phyloP scores from a whole-genome alignment of 1,140 invertebrate genomes.

The Coelopa frigida region DNA sequence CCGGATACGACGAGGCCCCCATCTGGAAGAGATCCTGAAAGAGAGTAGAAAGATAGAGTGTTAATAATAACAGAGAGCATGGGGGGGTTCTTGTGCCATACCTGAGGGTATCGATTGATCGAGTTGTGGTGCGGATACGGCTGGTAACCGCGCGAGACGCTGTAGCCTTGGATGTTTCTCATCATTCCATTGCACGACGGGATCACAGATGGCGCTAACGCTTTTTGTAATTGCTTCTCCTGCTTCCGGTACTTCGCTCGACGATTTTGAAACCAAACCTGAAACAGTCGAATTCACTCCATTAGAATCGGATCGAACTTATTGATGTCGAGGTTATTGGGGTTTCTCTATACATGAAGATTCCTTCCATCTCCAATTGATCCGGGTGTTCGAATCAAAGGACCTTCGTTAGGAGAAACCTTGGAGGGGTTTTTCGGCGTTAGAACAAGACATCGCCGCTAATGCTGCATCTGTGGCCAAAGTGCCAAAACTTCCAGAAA shows the following conservation, averaged over 20 bases:
- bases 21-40: slow-evolving; percentile 61
- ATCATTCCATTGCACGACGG: slow-evolving; percentile 92
- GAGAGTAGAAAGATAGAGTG: slow-evolving; percentile 5
- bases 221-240: slow-evolving; percentile 96
- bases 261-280: slow-evolving; percentile 86
- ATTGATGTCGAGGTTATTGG: too few relatives aligned
- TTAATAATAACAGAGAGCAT: background rate
- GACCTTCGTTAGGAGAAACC: too few relatives aligned
- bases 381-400: too few relatives aligned
- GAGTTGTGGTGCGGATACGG: slow-evolving; percentile 87
- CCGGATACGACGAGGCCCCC: slow-evolving; percentile 81
- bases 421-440: too few relatives aligned
- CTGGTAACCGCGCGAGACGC: slow-evolving; percentile 74
- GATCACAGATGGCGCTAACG: slow-evolving; percentile 79
- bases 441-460: too few relatives aligned
- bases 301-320: too few relatives aligned
- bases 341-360: too few relatives aligned
- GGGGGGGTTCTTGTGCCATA: slow-evolving; percentile 35
- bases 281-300: slow-evolving; percentile 14
- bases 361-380: too few relatives aligned
- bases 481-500: too few relatives aligned
- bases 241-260: slow-evolving; percentile 97
- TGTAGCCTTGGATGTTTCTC: slow-evolving; percentile 92
- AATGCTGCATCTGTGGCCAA: too few relatives aligned
- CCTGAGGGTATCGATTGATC: slow-evolving; percentile 92